These are phyloP conservation scores for Tetrapedia diversipes DNA, from an alignment of 2,888 invertebrate species.

Conservation along the genomic window DNA sequence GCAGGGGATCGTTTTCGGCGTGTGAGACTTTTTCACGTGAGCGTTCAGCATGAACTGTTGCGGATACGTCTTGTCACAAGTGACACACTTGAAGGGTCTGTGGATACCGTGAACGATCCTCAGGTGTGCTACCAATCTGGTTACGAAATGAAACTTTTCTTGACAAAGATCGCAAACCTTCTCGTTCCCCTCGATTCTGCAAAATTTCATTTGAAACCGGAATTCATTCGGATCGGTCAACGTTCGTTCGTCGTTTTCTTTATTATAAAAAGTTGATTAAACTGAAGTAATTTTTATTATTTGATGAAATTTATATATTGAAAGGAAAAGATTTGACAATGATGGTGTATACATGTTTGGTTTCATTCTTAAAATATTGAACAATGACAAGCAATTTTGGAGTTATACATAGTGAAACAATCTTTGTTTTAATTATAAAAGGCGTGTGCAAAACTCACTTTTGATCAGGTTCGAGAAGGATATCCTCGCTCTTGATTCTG, in stretches of 20 bases:
- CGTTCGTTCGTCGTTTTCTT: too few relatives aligned
- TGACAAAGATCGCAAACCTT: slow-evolving; percentile 74
- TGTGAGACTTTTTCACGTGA: slow-evolving; percentile 76
- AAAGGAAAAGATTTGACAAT: too few relatives aligned
- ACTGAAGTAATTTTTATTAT: background rate
- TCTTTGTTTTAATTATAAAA: background rate
- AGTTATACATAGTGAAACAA: too few relatives aligned
- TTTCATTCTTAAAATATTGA: too few relatives aligned
- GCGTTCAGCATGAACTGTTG: slow-evolving; percentile 77
- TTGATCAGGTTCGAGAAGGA: slow-evolving; percentile 46
- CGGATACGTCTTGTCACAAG: slow-evolving; percentile 75
- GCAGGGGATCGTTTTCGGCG: slow-evolving; percentile 71
- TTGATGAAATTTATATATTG: too few relatives aligned
- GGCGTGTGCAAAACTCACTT: slow-evolving; percentile 48
- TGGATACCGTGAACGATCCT: slow-evolving; percentile 74
- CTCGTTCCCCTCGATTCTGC: slow-evolving; percentile 70
- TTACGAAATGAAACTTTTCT: slow-evolving; percentile 75
- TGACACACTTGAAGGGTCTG: slow-evolving; percentile 76
- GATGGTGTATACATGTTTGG: too few relatives aligned
- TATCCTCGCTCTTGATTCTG: slow-evolving; percentile 47
- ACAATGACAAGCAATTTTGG: too few relatives aligned
- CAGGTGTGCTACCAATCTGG: slow-evolving; percentile 75
- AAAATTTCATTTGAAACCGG: slow-evolving; percentile 14
- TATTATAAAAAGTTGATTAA: background rate
- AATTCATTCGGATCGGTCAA: too few relatives aligned